phyloP scores from a whole-genome alignment of 2,888 invertebrate genomes.

The Spatulosminthurus flaviceps region DNA sequence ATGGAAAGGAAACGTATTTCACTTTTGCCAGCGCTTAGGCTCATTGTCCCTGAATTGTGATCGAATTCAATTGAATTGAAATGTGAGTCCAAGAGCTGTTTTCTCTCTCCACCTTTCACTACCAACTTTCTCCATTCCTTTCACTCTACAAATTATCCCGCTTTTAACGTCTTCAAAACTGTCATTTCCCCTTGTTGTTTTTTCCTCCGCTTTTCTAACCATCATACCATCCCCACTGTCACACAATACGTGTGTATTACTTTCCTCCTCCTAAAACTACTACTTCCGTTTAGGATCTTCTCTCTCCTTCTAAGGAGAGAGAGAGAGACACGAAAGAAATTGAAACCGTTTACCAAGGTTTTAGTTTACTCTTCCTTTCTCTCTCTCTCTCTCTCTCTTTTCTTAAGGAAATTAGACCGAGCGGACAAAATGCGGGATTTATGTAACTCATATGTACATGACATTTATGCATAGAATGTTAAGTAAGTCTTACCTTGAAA shows the following conservation, averaged over 20 bases:
- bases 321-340: no score
- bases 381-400: no score
- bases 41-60: slow-evolving; percentile 60
- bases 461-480: no score
- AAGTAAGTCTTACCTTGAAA: no score
- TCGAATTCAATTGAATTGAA: slow-evolving; percentile 60
- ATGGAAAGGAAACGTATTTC: background rate
- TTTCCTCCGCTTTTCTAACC: background rate
- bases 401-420: no score
- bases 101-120: slow-evolving; percentile 1
- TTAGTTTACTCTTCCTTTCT: no score
- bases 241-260: no score
- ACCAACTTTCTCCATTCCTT: slow-evolving; percentile 13
- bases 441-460: no score
- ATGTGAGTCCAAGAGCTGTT: slow-evolving; percentile 51
- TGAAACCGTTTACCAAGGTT: no score
- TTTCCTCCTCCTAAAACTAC: no score
- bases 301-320: no score
- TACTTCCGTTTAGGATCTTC: background rate
- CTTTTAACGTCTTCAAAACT: slow-evolving; percentile 8
- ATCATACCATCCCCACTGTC: background rate
- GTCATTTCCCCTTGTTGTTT: slow-evolving; percentile 3
- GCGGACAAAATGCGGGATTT: no score
- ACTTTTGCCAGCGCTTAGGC: slow-evolving; percentile 32
- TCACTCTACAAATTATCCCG: background rate